Base-by-base conservation (phyloP, 2,113 vertebrate genomes). In the Anolis carolinensis region DNA sequence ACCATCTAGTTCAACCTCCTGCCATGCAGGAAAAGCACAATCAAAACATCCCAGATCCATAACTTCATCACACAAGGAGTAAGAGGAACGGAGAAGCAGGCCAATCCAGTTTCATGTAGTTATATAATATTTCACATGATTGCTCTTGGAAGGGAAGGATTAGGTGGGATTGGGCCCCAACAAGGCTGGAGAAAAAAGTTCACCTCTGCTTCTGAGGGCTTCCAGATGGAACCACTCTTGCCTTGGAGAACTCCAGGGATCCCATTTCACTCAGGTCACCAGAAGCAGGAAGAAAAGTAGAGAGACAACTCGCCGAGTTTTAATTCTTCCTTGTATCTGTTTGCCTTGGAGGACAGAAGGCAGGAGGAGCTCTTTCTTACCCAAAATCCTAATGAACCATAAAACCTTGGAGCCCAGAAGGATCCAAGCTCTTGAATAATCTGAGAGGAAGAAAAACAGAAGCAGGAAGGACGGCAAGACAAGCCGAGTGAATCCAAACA, bases 401-500 rank as follows among this genome's bases (percentile, higher is more conserved):
- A 81, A 87, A 89, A 7, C 30, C 76, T 86, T 50, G 70, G 79
- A 71, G 50, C 27, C 82, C 10, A 79, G 84, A 86, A 1, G 25
- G 25, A 82, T 18, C 34, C 63, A 52, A 18, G 34, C 32, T 68
- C 1, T n/a, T 1, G 14, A 44, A 78, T 62, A 0, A 65, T 8
- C 76, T 23, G 32, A 18, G 76, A 89, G 81, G 82, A 85, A n/a
- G 50, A 8, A 16, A 44, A 30, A 48, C 80, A 89, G 78, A 87
- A 92, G 84, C 78, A 88, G 71, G 65, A 85, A 25, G 30, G 18
- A 30, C 44, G 83, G 55, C 80, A 87, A 39, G 68, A 71, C 36
- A 80, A 86, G 81, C 52, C 18, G 23, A 82, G 27, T 18, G 76
- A 89, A 92, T 72, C 20, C 68, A 80, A 87, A 89, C 18, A 83